Evolutionary conservation across 2,797 vertebrate genomes (phyloP).

Genomic region (Prionace glauca): DNA sequence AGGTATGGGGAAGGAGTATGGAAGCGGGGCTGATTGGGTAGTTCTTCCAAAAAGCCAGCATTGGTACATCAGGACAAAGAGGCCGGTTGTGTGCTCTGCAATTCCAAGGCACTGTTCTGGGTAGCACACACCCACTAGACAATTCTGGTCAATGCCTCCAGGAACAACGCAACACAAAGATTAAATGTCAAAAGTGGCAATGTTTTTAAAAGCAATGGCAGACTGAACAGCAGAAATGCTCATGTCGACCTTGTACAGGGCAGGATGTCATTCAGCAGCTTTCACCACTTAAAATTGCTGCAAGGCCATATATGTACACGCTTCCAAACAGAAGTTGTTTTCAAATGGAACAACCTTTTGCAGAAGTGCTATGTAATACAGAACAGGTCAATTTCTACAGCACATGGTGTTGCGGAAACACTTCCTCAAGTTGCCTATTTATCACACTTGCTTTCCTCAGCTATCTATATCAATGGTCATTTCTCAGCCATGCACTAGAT

Average conservation of each 20-base stretch:
- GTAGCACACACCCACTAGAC: neutral
- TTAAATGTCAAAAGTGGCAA: neutral
- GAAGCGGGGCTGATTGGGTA: neutral
- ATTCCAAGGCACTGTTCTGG: neutral
- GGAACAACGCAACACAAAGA: neutral
- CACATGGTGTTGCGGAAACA: neutral
- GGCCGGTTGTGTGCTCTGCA: neutral
- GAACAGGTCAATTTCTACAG: neutral
- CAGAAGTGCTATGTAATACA: neutral
- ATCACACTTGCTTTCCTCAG: neutral
- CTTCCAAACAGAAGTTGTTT: neutral
- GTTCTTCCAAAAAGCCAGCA: neutral
- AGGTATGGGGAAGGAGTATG: neutral
- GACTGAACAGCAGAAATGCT: neutral
- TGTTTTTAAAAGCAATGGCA: neutral
- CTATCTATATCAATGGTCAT: neutral
- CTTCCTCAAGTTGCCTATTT: neutral
- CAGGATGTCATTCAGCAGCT: neutral
- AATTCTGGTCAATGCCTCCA: neutral
- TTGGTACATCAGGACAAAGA: too few species aligned
- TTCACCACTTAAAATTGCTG: neutral
- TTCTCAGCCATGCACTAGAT: neutral
- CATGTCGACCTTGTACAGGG: neutral
- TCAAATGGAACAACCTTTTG: neutral
- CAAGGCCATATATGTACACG: neutral